These are phyloP conservation scores for Apotomis capreana DNA, from an alignment of 2,888 invertebrate genomes.

Conservation along the genomic window DNA sequence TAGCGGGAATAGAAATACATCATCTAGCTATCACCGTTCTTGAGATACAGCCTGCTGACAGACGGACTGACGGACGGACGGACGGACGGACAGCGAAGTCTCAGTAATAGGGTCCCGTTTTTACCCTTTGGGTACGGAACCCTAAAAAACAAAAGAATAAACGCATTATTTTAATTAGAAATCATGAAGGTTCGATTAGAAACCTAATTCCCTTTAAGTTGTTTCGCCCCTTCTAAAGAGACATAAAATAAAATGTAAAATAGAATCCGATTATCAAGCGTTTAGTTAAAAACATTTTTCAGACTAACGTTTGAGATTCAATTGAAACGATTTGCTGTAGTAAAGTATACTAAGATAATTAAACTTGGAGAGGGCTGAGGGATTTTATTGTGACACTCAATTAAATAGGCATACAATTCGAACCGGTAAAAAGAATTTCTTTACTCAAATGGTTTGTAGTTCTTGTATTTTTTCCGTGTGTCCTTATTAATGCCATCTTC, in stretches of 20 bases:
- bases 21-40: too few species aligned
- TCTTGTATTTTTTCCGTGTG: neutral
- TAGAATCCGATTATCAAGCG: slow-evolving; percentile 23
- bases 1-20: too few species aligned
- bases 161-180: too few species aligned
- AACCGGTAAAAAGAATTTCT: neutral
- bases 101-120: too few species aligned
- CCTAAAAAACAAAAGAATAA: too few species aligned
- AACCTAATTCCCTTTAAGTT: neutral
- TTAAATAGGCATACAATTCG: neutral
- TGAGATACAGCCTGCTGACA: too few species aligned
- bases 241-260: slow-evolving; percentile 12
- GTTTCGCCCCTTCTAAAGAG: slow-evolving; percentile 1
- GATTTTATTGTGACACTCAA: slow-evolving; percentile 17
- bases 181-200: too few species aligned
- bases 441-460: neutral
- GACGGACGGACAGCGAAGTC: too few species aligned
- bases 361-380: slow-evolving; percentile 8
- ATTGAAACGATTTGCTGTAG: slow-evolving; percentile 32
- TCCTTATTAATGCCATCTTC: too few species aligned
- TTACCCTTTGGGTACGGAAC: too few species aligned
- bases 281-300: slow-evolving; percentile 38
- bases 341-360: slow-evolving; percentile 25
- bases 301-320: slow-evolving; percentile 20
- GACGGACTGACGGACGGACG: too few species aligned